phyloP scores from a whole-genome alignment of 2,888 invertebrate genomes.

The Drosophila ezoana region DNA sequence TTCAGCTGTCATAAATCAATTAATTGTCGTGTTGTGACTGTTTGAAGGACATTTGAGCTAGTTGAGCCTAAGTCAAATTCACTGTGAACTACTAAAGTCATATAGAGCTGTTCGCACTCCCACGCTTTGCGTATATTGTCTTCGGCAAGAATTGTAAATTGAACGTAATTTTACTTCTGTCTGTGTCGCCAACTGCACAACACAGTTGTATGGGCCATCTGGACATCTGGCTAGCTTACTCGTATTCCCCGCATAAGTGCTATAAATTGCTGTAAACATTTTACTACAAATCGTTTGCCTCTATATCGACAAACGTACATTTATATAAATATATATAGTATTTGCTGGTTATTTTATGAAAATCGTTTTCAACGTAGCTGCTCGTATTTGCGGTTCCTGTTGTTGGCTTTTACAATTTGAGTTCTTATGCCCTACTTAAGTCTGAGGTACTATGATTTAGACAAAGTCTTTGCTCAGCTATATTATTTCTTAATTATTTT shows the following conservation, averaged over 20 bases:
- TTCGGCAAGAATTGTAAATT: constrained; percentile 12
- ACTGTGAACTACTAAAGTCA: not conserved
- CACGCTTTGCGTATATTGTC: not conserved
- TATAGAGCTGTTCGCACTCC: not conserved
- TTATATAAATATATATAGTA: not conserved
- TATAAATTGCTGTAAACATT: constrained; percentile 51
- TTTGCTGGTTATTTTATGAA: constrained; percentile 38
- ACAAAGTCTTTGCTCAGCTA: not conserved
- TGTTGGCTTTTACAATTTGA: constrained; percentile 8
- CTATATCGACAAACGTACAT: not conserved
- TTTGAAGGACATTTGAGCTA: not conserved
- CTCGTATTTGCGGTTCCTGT: constrained; percentile 29
- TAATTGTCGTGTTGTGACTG: not conserved
- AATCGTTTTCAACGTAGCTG: constrained; percentile 25
- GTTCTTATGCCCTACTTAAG: constrained; percentile 11
- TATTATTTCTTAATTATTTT: not conserved
- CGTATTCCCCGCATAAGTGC: constrained; percentile 16
- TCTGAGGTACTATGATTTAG: not conserved
- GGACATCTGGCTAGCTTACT: constrained; percentile 1
- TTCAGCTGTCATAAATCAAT: not conserved
- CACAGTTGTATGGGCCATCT: not conserved
- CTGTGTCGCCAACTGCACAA: constrained; percentile 2
- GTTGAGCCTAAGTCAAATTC: not conserved
- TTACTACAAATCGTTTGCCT: constrained; percentile 28
- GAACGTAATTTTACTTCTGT: constrained; percentile 7